Base-by-base conservation (phyloP, 1,140 invertebrate species). In the Drusus annulatus region DNA sequence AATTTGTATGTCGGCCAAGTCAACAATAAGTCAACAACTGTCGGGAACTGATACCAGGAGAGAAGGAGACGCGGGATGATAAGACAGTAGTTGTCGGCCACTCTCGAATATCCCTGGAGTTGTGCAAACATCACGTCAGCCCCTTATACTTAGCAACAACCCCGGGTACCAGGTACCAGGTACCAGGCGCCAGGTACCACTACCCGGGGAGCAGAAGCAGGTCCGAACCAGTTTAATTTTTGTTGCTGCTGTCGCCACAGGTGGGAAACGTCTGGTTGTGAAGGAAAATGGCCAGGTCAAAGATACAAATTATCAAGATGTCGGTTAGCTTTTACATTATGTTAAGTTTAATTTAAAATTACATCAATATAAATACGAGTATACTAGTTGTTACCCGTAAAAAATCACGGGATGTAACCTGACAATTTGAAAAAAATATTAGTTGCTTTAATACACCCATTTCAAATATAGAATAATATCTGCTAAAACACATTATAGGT, bases 1-100 rank as follows among this genome's bases (percentile, higher is more conserved):
- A 74, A 62, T 77, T 76, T 51, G 69, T 77, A 62, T 71, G 51
- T 73, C 45, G 65, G 58, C 10, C 36, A 36, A 58, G 56, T 74
- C 36, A 78, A 68, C 51, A 65, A 78, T 78, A 81, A 81, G 76
- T 81, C 68, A 81, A 78, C 76, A 81, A 78, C 80, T 81, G 80
- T 81, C 80, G 80, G 80, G 54, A 81, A 81, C 80, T 81, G 80
- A 81, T 81, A 78, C 54, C 80, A 51, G 36, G 15, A 77, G 19
- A 13, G 10, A 10, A 13, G 36, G 36, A 45, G 10, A 45, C 68
- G 17, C 36, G 19, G 45, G 58, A 77, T 45, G 45, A 62, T 63
- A 65, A 65, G 76, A 56, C 71, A 19, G 76, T 25, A 16, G 60
- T 25, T 45, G 36, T 45, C 52, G 31, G 74, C 25, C 52, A 17